A percentile compares a stretch with the other conserved stretches of the same genome.
Conservation (phyloP, 2,113 vertebrate genomes). For the Notothenia rossii region DNA sequence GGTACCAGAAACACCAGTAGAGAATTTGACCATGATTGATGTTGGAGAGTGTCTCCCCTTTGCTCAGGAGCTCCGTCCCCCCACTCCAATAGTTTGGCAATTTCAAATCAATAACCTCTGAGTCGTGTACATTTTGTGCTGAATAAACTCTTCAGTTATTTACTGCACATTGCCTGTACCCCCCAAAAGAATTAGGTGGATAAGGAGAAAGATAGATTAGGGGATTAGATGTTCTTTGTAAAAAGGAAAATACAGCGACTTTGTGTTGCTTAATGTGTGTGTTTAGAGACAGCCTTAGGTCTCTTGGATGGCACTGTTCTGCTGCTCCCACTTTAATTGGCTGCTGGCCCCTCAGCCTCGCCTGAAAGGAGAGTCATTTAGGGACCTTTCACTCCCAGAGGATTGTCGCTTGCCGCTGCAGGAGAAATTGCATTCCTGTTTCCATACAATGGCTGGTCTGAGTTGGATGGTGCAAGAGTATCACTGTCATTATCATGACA, state of each 20-base stretch:
- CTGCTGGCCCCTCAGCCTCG: constrained; percentile 79
- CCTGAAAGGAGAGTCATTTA: constrained; percentile 87
- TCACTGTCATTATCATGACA: constrained; percentile 88
- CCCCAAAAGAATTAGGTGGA: constrained; percentile 37
- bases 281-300: constrained; percentile 75
- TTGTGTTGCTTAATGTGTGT: constrained; percentile 63
- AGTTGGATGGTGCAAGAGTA: constrained; percentile 84
- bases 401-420: constrained; percentile 81
- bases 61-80: constrained; percentile 28
- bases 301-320: constrained; percentile 74
- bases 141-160: constrained; percentile 52
- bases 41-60: constrained; percentile 32
- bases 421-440: constrained; percentile 88
- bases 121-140: constrained; percentile 31
- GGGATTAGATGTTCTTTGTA: constrained; percentile 55
- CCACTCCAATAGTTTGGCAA: constrained; percentile 39
- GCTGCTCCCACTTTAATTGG: constrained; percentile 84
- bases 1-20: constrained; percentile 53
- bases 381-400: constrained; percentile 84
- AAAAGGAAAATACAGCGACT: constrained; percentile 36
- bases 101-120: constrained; percentile 58
- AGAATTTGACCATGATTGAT: constrained; percentile 58
- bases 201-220: constrained; percentile 41
- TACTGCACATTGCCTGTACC: constrained; percentile 36
- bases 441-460: constrained; percentile 83